Percentiles rank a stretch among this genome's conserved stretches.
Conservation (phyloP, 2,113 vertebrate species). For the Anguilla rostrata region DNA sequence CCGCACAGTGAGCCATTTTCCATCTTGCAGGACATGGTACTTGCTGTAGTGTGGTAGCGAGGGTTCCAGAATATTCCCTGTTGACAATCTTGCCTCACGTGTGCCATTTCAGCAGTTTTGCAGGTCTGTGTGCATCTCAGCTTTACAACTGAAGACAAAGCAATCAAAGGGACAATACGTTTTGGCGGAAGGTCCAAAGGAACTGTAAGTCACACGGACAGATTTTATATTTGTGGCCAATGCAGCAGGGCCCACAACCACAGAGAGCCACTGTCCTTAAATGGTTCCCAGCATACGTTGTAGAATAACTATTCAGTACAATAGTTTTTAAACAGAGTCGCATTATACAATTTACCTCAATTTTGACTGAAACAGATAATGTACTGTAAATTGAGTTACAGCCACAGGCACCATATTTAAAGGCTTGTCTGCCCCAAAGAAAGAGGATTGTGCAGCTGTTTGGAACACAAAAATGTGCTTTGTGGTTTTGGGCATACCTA, state of each 20-base stretch:
- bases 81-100: background rate
- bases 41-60: background rate
- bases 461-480: background rate
- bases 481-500: background rate
- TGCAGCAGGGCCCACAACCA: background rate
- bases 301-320: background rate
- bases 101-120: background rate
- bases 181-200: background rate
- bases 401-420: slow-evolving; percentile 23
- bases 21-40: background rate
- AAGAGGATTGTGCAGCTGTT: too few species aligned
- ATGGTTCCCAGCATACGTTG: background rate
- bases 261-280: background rate
- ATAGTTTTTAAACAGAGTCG: background rate
- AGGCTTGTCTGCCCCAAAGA: too few species aligned
- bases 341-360: background rate
- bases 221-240: background rate
- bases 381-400: background rate
- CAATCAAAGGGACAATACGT: background rate
- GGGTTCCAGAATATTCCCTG: background rate
- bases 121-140: background rate
- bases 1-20: background rate
- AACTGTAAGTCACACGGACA: background rate
- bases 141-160: background rate
- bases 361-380: background rate